Evolutionary conservation across 2,888 invertebrate species (phyloP), one percentile per base, ranked within the genome.

Genomic region (Leptinotarsa haldemani): DNA sequence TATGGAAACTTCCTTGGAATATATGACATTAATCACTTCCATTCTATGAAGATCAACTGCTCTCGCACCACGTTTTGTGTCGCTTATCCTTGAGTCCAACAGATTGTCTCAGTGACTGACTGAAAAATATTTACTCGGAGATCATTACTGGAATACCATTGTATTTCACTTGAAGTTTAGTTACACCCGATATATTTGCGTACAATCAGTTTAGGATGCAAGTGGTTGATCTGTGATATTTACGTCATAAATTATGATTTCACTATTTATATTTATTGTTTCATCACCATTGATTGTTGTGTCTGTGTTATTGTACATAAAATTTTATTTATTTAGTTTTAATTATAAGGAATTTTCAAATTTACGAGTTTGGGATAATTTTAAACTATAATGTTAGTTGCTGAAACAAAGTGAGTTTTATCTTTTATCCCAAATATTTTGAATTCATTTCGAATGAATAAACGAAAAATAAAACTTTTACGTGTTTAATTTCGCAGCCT

Each of bases 261-360:
- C 40, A 56, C n/a, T 56, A 61, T 61, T 61, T 61, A 61, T 61
- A 15, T 30, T 30, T 13, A 56, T 56, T 22, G 61, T 61, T 61
- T 61, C 61, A 30, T 30, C 61, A 61, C 61, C 61, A 58, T 58
- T 58, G 25, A 25, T 61, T 61, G 61, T 40, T 61, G 61, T 61
- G 61, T 61, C 61, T 61, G 40, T 61, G 61, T 61, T 61, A 61
- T 61, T 61, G 61, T 61, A 61, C 3, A 61, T 61, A 61, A 25
- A n/a, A 61, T 61, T 61, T 61, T 61, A 61, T 61, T 61, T 61
- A 61, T 40, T 30, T 61, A 61, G 61, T 61, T 56, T 56, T 56
- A 56, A 56, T 13, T 0, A 15, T 13, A 22, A 56, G 13, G 18
- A 56, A 20, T 56, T 56, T 56, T 20, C 13, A 16, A 16, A n/a